Base-by-base conservation (phyloP, 2,113 vertebrate genomes). In the Isichthys henryi region DNA sequence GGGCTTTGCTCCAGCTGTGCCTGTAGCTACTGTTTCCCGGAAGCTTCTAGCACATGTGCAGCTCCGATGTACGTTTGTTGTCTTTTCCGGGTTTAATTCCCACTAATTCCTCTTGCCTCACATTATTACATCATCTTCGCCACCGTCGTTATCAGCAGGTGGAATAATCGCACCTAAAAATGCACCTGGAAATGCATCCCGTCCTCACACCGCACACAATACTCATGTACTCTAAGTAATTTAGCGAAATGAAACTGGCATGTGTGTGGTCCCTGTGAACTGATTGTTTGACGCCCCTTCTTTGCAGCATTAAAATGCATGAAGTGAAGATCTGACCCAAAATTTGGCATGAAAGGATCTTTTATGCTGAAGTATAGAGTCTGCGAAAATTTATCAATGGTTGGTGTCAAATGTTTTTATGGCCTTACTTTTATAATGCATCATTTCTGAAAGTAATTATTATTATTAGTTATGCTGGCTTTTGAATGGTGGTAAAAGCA, bases 361-460 rank as follows among this genome's bases (percentile, higher is more conserved):
- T 80, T 80, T 80, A 80, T 80, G 35, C 74, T 80, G 74, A 80
- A 80, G 74, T 80, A 80, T 80, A 80, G 74, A 80, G 74, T 80
- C 74, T 80, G 74, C 74, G 35, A 80, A 80, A 80, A 80, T 80
- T 80, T 80, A 43, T 43, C 74, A 80, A 43, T 80, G 74, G 74
- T 80, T 80, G 74, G 74, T 80, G 74, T 80, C 74, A 80, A 80
- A 80, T 19, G 70, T 77, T 77, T 77, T 80, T 80, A 77, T 77
- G 70, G 70, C 70, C 31, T 77, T 77, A 39, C 35, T 80, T 80
- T 43, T 80, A 80, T 43, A 80, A 80, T 19, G 35, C 74, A 80
- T 15, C 35, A 43, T 80, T 49, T 23, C 19, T 85, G 82, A 49
- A n/a, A 84, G 82, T 49, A 50, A 50, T 86, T 6, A 85, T 23